Conservation (phyloP, 2,888 invertebrate species). For the Fragum whitleyi region DNA sequence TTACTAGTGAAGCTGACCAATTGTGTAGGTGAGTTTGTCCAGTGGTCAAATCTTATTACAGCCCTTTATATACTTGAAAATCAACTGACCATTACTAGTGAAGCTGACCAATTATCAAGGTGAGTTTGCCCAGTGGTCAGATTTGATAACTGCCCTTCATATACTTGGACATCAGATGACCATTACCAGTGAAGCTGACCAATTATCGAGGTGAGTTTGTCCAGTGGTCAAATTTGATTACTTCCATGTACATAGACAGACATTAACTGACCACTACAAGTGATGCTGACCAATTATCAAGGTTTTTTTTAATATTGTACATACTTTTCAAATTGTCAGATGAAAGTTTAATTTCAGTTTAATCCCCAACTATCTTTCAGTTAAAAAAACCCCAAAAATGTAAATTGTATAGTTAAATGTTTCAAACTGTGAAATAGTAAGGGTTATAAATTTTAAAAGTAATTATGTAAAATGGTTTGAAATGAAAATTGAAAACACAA, state of each 20-base stretch:
- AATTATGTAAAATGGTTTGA: too few species aligned
- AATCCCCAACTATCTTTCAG: too few species aligned
- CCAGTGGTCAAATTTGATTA: not conserved
- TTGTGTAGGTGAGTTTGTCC: slow-evolving; percentile 80
- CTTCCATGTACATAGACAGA: slow-evolving; percentile 84
- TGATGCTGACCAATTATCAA: slow-evolving; percentile 83
- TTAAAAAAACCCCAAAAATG: too few species aligned
- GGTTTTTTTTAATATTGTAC: slow-evolving; percentile 66
- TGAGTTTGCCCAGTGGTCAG: slow-evolving; percentile 85
- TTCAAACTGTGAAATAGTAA: too few species aligned
- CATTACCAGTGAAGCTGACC: slow-evolving; percentile 85
- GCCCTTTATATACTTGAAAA: slow-evolving; percentile 85
- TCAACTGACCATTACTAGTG: slow-evolving; percentile 85
- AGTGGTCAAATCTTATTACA: slow-evolving; percentile 86
- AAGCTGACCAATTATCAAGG: slow-evolving; percentile 83
- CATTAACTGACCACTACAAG: slow-evolving; percentile 85
- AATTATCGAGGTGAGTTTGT: slow-evolving; percentile 79
- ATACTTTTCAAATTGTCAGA: too few species aligned
- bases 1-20: slow-evolving; percentile 85
- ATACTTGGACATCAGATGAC: slow-evolving; percentile 85
- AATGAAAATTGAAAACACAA: too few species aligned
- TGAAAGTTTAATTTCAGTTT: too few species aligned
- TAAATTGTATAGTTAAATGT: too few species aligned
- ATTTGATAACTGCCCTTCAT: slow-evolving; percentile 85
- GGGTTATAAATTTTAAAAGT: too few species aligned